Percentiles rank a stretch among this genome's conserved stretches.
Conservation (phyloP, 2,797 vertebrate genomes). For the Pampus argenteus region DNA sequence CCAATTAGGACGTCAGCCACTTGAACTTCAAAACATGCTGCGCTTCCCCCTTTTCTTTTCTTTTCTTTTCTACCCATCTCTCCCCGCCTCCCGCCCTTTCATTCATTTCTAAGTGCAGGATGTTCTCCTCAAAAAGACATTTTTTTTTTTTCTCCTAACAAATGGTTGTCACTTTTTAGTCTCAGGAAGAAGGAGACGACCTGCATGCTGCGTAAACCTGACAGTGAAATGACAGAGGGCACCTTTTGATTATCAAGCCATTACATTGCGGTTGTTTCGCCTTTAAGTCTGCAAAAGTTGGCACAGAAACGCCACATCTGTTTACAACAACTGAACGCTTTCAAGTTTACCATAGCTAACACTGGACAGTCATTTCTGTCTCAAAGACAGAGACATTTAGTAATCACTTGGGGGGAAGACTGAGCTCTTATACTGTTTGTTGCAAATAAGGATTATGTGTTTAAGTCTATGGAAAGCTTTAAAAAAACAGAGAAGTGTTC, state of each 20-base stretch:
- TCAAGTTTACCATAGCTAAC: slow-evolving; percentile 48
- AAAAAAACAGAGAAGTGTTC: not conserved
- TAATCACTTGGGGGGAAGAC: slow-evolving; percentile 9
- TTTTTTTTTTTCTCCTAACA: slow-evolving; percentile 47
- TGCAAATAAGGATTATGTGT: slow-evolving; percentile 14
- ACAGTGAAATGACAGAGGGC: slow-evolving; percentile 62
- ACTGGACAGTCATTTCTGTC: slow-evolving; percentile 52
- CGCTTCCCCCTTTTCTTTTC: slow-evolving; percentile 47
- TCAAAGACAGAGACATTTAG: slow-evolving; percentile 38
- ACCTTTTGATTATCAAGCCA: slow-evolving; percentile 64
- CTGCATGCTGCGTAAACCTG: slow-evolving; percentile 42
- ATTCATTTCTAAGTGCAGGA: slow-evolving; percentile 66
- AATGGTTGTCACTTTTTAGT: slow-evolving; percentile 52
- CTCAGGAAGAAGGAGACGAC: slow-evolving; percentile 42
- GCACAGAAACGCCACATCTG: slow-evolving; percentile 61
- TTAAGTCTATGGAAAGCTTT: not conserved
- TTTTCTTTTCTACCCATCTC: slow-evolving; percentile 32
- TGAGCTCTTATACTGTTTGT: slow-evolving; percentile 9
- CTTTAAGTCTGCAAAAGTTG: slow-evolving; percentile 48
- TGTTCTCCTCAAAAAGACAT: slow-evolving; percentile 53
- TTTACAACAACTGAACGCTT: slow-evolving; percentile 57
- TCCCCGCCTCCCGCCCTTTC: not conserved
- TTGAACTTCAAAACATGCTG: slow-evolving; percentile 77
- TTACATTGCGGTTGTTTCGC: slow-evolving; percentile 55
- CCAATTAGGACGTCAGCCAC: slow-evolving; percentile 75